Conservation (phyloP, 2,888 invertebrate genomes). For the Apoderus coryli region DNA sequence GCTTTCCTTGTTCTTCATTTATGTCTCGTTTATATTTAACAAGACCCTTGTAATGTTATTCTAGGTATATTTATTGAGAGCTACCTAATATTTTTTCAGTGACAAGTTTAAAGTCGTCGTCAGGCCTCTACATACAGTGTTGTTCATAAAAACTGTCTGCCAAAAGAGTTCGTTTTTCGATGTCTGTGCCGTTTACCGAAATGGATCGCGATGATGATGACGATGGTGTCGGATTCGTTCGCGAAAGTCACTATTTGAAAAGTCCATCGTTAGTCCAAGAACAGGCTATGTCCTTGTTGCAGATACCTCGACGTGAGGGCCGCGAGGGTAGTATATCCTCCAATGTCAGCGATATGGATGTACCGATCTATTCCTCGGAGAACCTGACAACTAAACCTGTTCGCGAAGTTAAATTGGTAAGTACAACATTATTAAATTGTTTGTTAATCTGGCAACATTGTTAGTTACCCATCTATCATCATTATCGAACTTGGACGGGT, state of each 20-base stretch:
- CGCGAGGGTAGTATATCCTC: slow-evolving; percentile 38
- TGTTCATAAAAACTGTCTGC: too few species aligned
- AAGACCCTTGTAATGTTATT: too few species aligned
- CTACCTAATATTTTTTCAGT: too few species aligned
- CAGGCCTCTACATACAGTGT: too few species aligned
- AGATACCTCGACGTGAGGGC: slow-evolving; percentile 29
- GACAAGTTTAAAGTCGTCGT: too few species aligned
- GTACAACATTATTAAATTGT: slow-evolving; percentile 12
- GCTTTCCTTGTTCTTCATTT: too few species aligned
- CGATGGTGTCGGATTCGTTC: slow-evolving; percentile 38
- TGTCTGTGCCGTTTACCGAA: slow-evolving; percentile 17
- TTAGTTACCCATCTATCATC: too few species aligned
- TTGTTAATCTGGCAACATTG: slow-evolving; percentile 4
- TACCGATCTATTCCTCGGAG: slow-evolving; percentile 37
- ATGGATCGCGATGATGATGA: slow-evolving; percentile 30
- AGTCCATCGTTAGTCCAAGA: slow-evolving; percentile 30
- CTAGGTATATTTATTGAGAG: too few species aligned
- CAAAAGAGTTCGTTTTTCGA: slow-evolving; percentile 19
- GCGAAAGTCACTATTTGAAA: slow-evolving; percentile 39
- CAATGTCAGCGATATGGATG: slow-evolving; percentile 40
- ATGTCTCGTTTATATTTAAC: too few species aligned
- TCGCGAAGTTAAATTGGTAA: slow-evolving; percentile 23
- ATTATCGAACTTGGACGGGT: too few species aligned
- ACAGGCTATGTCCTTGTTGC: slow-evolving; percentile 31
- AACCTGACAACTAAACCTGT: slow-evolving; percentile 25